Evolutionary conservation across 2,113 vertebrate species (phyloP).

Genomic region (Platysternon megacephalum): DNA sequence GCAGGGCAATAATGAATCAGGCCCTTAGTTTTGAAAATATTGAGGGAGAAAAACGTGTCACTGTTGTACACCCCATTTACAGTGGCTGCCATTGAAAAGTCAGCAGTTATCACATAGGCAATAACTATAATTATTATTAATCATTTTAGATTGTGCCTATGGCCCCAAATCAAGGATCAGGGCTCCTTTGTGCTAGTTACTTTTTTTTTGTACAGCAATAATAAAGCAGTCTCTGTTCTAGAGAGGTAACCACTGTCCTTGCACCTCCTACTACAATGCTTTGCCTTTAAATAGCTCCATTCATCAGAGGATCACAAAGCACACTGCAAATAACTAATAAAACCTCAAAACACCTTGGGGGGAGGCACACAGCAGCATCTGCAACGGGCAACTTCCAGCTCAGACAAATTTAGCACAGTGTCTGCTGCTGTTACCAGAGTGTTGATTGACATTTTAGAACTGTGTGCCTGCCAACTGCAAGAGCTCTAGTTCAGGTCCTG

Average conservation of each 20-base stretch:
- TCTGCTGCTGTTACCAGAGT: background rate
- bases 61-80: background rate
- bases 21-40: background rate
- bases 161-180: background rate
- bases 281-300: background rate
- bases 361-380: background rate
- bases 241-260: accelerated
- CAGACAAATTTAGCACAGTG: background rate
- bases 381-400: background rate
- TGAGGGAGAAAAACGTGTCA: background rate
- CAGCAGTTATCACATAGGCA: background rate
- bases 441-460: background rate
- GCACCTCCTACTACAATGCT: background rate
- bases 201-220: accelerated
- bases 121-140: background rate
- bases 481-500: background rate
- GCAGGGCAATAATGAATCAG: accelerated
- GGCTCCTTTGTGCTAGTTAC: background rate
- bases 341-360: background rate
- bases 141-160: background rate
- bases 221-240: background rate
- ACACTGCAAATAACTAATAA: background rate
- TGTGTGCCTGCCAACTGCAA: background rate
- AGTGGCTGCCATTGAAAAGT: background rate
- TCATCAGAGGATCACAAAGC: background rate